These are phyloP conservation scores for Tringa solitaria DNA, from an alignment of 2,113 vertebrate genomes.

Conservation along the genomic window DNA sequence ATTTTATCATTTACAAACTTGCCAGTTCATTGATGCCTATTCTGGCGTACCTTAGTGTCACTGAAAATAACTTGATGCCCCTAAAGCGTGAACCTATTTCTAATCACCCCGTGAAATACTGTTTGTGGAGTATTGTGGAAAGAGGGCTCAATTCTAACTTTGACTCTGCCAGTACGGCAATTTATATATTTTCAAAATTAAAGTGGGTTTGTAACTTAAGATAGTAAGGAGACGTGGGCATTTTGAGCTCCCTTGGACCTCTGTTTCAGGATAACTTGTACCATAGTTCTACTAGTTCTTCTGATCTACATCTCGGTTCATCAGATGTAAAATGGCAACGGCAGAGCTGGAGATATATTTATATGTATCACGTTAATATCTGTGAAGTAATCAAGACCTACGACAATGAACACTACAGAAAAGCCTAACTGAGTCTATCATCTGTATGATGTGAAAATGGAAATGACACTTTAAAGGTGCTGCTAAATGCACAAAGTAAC, in stretches of 20 bases:
- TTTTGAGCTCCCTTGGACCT: not conserved
- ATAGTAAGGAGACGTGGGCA: accelerated
- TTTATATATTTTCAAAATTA: not conserved
- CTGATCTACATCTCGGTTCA: not conserved
- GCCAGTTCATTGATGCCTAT: accelerated
- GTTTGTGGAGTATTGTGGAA: not conserved
- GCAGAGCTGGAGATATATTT: not conserved
- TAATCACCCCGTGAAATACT: not conserved
- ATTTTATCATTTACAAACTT: not conserved
- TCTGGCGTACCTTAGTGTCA: accelerated
- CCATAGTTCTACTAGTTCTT: not conserved
- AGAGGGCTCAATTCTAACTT: not conserved
- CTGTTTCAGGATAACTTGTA: not conserved
- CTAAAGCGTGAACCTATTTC: not conserved
- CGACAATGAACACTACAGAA: not conserved
- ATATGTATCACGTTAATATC: not conserved
- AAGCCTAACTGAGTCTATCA: not conserved
- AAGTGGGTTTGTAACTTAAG: not conserved
- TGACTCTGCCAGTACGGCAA: not conserved
- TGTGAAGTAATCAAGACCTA: not conserved
- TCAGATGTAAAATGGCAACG: accelerated
- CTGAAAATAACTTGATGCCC: not conserved
- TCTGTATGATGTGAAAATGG: not conserved
- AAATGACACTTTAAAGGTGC: not conserved
- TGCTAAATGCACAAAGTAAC: not conserved